A percentile compares a stretch with the other conserved stretches of the same genome.
Evolutionary conservation across 2,888 invertebrate species (phyloP).

Genomic region (Drosophila cracens): DNA sequence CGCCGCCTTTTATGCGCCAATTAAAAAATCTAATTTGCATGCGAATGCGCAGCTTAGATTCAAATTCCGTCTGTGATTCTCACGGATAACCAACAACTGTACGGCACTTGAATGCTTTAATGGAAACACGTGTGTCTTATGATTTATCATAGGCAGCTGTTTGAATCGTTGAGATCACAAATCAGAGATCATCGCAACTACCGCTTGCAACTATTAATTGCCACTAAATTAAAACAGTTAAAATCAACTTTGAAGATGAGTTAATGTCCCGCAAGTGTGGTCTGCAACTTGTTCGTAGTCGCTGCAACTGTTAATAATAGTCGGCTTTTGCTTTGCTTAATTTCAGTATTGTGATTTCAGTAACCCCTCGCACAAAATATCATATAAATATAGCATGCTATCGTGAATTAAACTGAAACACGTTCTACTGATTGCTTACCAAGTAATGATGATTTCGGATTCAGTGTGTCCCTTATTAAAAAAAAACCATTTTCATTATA

Average conservation of each 20-base stretch:
- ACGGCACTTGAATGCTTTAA: constrained; percentile 27
- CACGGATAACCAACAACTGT: constrained; percentile 48
- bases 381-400: not conserved
- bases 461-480: not conserved
- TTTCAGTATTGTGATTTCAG: not conserved
- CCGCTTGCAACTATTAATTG: constrained; percentile 35
- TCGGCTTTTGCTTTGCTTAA: not conserved
- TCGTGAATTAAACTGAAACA: not conserved
- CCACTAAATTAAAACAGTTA: constrained; percentile 58
- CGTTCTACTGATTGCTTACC: constrained; percentile 1
- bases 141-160: constrained; percentile 65
- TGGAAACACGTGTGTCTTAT: constrained; percentile 57
- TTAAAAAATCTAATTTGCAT: constrained; percentile 81
- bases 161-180: constrained; percentile 32
- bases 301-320: constrained; percentile 22
- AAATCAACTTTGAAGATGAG: constrained; percentile 43
- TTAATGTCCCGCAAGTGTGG: constrained; percentile 15
- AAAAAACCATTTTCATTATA: not conserved
- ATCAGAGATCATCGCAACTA: constrained; percentile 36
- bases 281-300: not conserved
- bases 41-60: constrained; percentile 43
- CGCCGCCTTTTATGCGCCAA: constrained; percentile 73
- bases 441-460: not conserved
- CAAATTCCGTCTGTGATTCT: constrained; percentile 45
- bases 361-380: constrained; percentile 5